Evolutionary conservation across 2,888 invertebrate genomes (phyloP), one percentile per base, ranked within the genome.

Genomic region (Parnassius smintheus): DNA sequence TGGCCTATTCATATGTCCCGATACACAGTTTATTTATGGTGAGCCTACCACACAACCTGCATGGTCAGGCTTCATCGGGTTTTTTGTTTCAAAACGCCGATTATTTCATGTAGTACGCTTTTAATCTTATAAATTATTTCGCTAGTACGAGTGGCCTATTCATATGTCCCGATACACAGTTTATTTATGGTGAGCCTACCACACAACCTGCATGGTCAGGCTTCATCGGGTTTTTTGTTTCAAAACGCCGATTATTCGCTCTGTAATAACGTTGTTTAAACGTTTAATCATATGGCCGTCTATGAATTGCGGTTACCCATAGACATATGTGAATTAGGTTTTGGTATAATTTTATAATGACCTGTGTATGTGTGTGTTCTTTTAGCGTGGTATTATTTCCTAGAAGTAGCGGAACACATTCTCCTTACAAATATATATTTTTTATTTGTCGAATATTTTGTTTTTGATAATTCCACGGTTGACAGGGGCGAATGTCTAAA

Each of bases 1-100:
- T 7, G 3, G 35, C 35, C 35, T 35, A 35, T 35, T 35, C 7
- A 9, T 25, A 45, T 51, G 42, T 59, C 35, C 41, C 8, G 18
- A 49, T 12, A 49, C 8, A 13, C 13, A 1, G 13, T 13, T 49
- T 48, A 18, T 18, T 13, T 49, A 56, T 62, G 62, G 62, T 58
- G 1, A 54, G 48, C 49, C 51, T 62, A 45, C 35, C 8, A 51
- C 46, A 77, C 70, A 77, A 80, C 79, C 75, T 78, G 76, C 76
- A 75, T 74, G 84, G 87, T 86, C 81, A 80, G 76, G 82, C 78
- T 75, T 76, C 83, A 89, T 88, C 82, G 54, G 82, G 78, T 71
- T 83, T 83, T 86, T 86, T 83, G 65, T 77, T 75, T 68, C 70
- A 67, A 62, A 63, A 68, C 66, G 61, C 65, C 70, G 68, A 72